These are phyloP conservation scores for Podarcis siculus DNA, from an alignment of 2,797 vertebrate species.

Conservation along the genomic window DNA sequence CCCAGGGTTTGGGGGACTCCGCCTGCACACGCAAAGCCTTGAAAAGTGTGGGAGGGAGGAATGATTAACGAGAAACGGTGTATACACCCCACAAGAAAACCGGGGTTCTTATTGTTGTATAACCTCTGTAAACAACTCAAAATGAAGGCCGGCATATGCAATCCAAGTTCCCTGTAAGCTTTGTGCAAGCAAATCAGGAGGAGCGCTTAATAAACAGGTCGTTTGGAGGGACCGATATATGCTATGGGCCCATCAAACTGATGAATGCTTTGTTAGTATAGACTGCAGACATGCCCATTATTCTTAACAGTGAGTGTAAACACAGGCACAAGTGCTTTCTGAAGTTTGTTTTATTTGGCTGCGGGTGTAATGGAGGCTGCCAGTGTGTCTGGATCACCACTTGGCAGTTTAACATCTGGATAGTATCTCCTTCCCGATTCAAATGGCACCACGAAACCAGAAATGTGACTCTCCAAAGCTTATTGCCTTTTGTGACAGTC, in stretches of 20 bases:
- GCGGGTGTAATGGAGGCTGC: neutral
- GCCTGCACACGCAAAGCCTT: too few species aligned
- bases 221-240: neutral
- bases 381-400: too few species aligned
- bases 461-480: neutral
- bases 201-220: too few species aligned
- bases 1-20: too few species aligned
- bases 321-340: neutral
- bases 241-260: neutral
- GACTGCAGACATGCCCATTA: neutral
- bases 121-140: too few species aligned
- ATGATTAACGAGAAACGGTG: too few species aligned
- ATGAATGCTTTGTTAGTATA: neutral
- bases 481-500: neutral
- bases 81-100: too few species aligned
- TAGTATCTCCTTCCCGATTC: neutral
- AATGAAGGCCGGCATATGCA: too few species aligned
- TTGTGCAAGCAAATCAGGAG: too few species aligned
- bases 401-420: neutral
- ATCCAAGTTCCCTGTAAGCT: too few species aligned
- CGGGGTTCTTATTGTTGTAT: too few species aligned
- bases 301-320: neutral
- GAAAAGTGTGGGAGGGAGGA: too few species aligned
- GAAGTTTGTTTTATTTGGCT: conserved; percentile 11
- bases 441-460: neutral